Conservation (phyloP, 1,140 invertebrate genomes). For the Holcopasites calliopsidis region DNA sequence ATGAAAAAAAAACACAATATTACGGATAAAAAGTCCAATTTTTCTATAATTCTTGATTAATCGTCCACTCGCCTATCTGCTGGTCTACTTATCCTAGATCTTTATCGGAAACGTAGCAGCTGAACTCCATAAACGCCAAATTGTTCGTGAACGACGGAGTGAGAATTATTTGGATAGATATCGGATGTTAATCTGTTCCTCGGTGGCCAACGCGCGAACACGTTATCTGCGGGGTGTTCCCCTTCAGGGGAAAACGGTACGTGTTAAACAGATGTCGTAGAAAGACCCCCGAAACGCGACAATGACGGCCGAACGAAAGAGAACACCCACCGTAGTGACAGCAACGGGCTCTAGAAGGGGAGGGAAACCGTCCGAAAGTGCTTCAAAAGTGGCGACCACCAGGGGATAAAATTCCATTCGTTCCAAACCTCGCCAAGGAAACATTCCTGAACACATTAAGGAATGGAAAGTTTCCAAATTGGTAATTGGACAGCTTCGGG, state of each 20-base stretch:
- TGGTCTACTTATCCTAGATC: no score
- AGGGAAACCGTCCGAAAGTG: not conserved
- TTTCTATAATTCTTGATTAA: no score
- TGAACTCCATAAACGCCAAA: not conserved
- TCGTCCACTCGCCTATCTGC: no score
- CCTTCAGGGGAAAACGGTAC: slow-evolving; percentile 34
- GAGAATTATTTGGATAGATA: not conserved
- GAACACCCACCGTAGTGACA: not conserved
- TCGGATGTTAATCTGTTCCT: slow-evolving; percentile 2
- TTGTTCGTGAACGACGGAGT: not conserved
- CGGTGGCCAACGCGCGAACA: not conserved
- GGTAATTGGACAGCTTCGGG: no score
- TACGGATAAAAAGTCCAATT: no score
- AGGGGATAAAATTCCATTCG: slow-evolving; percentile 15
- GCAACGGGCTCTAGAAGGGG: not conserved
- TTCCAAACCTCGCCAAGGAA: not conserved
- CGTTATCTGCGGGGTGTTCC: slow-evolving; percentile 16
- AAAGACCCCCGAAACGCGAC: slow-evolving; percentile 4
- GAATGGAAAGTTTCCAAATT: no score
- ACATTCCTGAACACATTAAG: not conserved
- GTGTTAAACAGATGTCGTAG: slow-evolving; percentile 61
- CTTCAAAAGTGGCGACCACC: slow-evolving; percentile 16
- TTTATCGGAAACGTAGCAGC: not conserved
- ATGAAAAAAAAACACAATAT: no score
- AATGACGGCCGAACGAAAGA: slow-evolving; percentile 19